phyloP scores from a whole-genome alignment of 23 tunicate genomes.

The Ascidia mentula region DNA sequence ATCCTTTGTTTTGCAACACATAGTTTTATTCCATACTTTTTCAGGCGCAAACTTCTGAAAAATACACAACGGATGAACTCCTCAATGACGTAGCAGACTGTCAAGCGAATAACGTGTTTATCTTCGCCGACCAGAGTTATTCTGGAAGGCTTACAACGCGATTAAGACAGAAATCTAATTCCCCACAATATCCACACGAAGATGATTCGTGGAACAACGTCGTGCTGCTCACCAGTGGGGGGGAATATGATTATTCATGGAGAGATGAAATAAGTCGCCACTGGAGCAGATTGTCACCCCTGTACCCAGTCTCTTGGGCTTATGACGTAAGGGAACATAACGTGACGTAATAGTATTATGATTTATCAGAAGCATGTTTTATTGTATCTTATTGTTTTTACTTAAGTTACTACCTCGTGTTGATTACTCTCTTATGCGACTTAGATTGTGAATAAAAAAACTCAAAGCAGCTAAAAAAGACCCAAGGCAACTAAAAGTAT shows the following conservation, averaged over 20 bases:
- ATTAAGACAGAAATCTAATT: conserved; percentile 20
- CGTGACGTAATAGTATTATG: too few relatives aligned
- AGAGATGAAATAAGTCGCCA: conserved; percentile 30
- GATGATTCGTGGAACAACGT: conserved; percentile 27
- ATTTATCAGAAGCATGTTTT: too few relatives aligned
- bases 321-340: conserved; percentile 35
- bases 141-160: conserved; percentile 27
- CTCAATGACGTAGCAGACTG: conserved; percentile 48
- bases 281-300: conserved; percentile 40
- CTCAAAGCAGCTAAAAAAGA: too few relatives aligned
- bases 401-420: too few relatives aligned
- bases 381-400: too few relatives aligned
- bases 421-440: too few relatives aligned
- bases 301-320: conserved; percentile 40
- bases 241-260: conserved; percentile 45
- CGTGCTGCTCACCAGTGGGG: conserved; percentile 51
- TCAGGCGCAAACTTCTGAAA: conserved; percentile 46
- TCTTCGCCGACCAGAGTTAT: conserved; percentile 83
- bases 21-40: too few relatives aligned
- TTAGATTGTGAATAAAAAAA: too few relatives aligned
- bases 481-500: too few relatives aligned
- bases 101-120: conserved; percentile 52
- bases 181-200: neutral
- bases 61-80: conserved; percentile 36
- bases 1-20: too few relatives aligned